Percentiles rank a stretch among this genome's conserved stretches.
These are phyloP conservation scores for Tapera naevia DNA, from an alignment of 2,797 vertebrate genomes.

Conservation along the genomic window DNA sequence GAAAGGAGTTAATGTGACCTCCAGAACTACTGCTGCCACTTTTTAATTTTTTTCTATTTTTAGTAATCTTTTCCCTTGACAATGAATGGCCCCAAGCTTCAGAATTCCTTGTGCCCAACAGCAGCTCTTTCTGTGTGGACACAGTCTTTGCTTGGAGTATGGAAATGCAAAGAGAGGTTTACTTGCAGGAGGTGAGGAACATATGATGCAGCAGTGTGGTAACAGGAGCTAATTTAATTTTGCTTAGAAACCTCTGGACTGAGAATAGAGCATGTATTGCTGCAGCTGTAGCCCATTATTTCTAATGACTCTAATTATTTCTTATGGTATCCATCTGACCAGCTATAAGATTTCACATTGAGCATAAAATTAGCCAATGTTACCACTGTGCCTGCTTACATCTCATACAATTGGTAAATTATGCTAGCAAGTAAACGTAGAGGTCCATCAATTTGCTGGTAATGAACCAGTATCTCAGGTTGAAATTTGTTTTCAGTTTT, in stretches of 20 bases:
- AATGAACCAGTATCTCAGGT: constrained; percentile 25
- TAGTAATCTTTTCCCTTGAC: too few species aligned
- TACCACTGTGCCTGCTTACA: constrained; percentile 32
- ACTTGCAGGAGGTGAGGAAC: neutral
- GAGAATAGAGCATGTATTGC: constrained; percentile 41
- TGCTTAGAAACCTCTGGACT: constrained; percentile 46
- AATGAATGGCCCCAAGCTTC: neutral
- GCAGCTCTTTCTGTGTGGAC: neutral
- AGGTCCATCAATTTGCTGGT: constrained; percentile 51
- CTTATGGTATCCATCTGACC: constrained; percentile 62
- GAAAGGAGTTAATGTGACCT: neutral
- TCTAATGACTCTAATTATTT: constrained; percentile 70
- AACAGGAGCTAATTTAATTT: constrained; percentile 60
- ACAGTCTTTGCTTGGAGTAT: neutral
- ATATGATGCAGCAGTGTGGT: constrained; percentile 31
- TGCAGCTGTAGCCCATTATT: constrained; percentile 62
- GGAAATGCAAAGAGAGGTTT: neutral
- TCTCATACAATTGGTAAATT: constrained; percentile 55
- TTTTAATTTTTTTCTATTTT: neutral
- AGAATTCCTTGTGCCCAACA: neutral
- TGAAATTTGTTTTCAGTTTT: constrained; percentile 43
- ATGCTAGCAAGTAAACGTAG: constrained; percentile 27
- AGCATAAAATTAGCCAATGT: constrained; percentile 60
- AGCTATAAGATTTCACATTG: constrained; percentile 49
- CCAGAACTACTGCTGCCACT: neutral